phyloP scores from a whole-genome alignment of 2,797 vertebrate species.

The Fundulus diaphanus region DNA sequence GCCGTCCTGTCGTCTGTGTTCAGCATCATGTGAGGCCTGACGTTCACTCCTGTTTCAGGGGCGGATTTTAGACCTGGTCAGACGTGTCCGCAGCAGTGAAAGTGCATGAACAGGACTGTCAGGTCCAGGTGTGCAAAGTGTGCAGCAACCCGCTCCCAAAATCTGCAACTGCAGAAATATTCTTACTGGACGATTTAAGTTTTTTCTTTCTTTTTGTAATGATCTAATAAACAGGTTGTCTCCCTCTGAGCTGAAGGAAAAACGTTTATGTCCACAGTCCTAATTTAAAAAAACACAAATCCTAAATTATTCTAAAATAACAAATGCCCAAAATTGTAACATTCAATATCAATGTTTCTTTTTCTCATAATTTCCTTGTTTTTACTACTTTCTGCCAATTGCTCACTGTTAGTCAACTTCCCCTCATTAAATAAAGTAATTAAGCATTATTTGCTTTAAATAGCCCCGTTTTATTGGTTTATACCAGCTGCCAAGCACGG shows the following conservation, averaged over 20 bases:
- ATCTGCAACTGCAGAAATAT: neutral
- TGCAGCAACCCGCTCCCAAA: constrained; percentile 5
- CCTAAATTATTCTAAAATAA: neutral
- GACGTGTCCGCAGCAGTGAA: neutral
- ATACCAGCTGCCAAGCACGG: no score
- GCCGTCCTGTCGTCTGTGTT: constrained; percentile 7
- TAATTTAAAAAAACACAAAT: no score
- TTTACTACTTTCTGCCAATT: no score
- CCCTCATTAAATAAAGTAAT: no score
- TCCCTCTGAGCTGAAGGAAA: no score
- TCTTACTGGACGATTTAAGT: no score
- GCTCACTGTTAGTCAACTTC: no score
- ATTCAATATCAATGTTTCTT: neutral
- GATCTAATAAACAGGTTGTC: neutral
- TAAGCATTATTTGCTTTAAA: no score
- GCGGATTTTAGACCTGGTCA: constrained; percentile 8
- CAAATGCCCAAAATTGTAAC: no score
- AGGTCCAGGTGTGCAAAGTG: constrained; percentile 53
- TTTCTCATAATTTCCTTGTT: neutral
- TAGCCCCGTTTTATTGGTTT: no score
- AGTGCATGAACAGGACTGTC: constrained; percentile 37
- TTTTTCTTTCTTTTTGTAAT: neutral
- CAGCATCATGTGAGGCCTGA: neutral
- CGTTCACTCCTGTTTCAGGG: constrained; percentile 1
- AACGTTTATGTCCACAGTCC: no score